Conservation (phyloP, 2,888 invertebrate species). For the Campoplex capitator region DNA sequence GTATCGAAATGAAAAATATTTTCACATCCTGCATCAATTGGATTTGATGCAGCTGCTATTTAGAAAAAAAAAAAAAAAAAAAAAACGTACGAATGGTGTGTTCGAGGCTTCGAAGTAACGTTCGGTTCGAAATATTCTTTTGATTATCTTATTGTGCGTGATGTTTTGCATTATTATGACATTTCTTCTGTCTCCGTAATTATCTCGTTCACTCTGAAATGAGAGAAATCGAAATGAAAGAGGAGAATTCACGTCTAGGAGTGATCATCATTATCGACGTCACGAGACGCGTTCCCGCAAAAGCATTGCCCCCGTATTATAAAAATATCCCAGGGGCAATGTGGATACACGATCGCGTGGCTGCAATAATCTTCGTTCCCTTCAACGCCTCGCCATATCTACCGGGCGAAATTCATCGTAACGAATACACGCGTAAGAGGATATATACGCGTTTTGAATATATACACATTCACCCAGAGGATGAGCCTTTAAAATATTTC, state of each 20-base stretch:
- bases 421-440: conserved; percentile 6
- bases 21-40: not conserved
- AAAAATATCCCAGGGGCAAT: conserved; percentile 80
- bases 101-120: not conserved
- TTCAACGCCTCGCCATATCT: conserved; percentile 13
- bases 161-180: conserved; percentile 11
- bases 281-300: conserved; percentile 73
- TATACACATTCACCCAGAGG: not conserved
- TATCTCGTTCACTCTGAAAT: not conserved
- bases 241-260: conserved; percentile 39
- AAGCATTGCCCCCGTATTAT: conserved; percentile 81
- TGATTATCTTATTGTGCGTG: not conserved
- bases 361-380: conserved; percentile 67
- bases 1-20: not conserved
- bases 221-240: not conserved
- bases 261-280: conserved; percentile 56
- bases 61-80: not conserved
- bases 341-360: conserved; percentile 70
- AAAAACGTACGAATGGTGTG: not conserved
- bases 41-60: not conserved
- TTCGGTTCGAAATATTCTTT: not conserved
- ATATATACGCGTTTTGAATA: not conserved
- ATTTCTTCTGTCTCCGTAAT: conserved; percentile 11
- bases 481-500: conserved; percentile 30
- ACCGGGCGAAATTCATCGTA: not conserved